Base-by-base conservation (phyloP, 2,888 invertebrate species). In the Acrocera orbiculus region DNA sequence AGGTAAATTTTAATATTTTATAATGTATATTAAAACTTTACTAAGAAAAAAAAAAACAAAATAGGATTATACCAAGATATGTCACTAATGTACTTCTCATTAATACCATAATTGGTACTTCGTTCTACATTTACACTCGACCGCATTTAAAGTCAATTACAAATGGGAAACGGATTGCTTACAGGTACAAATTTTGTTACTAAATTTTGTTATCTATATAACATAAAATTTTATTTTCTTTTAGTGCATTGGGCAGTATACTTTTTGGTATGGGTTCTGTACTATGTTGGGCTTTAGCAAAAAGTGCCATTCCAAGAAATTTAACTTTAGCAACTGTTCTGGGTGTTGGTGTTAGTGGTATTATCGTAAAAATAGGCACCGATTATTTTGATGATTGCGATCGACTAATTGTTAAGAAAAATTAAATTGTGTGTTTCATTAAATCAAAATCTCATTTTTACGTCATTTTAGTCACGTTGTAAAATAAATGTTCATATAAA, bases 211-310 rank as follows among this genome's bases (percentile, higher is more conserved):
- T 33, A 27, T 32, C 16, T 23, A 25, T 34, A 31, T 24, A 26
- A 35, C 13, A 27, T 14, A 16, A 6, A 27, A 4, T 23, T 23
- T 13, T 17, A 26, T 32, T 34, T 33, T 42, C 69, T 70, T 56
- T 9, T 38, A 49, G 61, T 9, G 16, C 70, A 41, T 49, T 78
- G 38, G 81, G 82, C 32, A 76, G 85, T 27, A 66, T 81, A 8
- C 66, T 90, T 15, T 81, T 90, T 66, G 85, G 85, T 42, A 73
- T 92, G 51, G 90, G 92, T 10, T 87, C 89, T 0, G 79, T 90
- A 29, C 67, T 92, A 36, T 62, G 80, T 41, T 89, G 89, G 82
- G 90, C 90, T 7, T 75, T 90, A 23, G 61, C 83, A 25, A 73
- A 86, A 51, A 79, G 79, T 44, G 64, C 81, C 23, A 63, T 89